Base-by-base conservation (phyloP, 2,888 invertebrate species). In the Chloromyia formosa region DNA sequence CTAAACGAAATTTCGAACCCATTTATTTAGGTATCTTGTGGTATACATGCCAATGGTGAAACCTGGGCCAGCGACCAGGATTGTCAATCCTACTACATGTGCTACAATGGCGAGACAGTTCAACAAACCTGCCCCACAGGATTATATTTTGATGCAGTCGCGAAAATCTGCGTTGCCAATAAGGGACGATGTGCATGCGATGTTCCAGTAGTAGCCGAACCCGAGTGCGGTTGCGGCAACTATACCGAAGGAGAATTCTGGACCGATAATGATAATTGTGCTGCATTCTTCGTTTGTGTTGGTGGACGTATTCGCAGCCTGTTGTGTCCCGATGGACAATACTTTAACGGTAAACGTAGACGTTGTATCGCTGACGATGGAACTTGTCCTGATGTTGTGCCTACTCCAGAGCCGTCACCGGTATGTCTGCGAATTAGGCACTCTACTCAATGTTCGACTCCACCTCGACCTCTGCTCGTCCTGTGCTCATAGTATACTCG, bases 111-210 rank as follows among this genome's bases (percentile, higher is more conserved):
- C 1, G 80, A 80, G 53, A 75, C 81, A 9, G 40, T 78, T 0
- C 79, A 80, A 12, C 82, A 83, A 35, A 81, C 83, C 1, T 84
- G 84, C 71, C 83, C 83, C 75, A 84, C 82, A 60, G 84, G 84
- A 0, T 84, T 84, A 58, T 82, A 83, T 75, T 84, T 80, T 53
- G 84, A 84, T 64, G 82, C 82, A 20, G 76, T 84, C 0, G 66
- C 83, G 0, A 81, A 82, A 20, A 81, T 83, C 18, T 84, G 84
- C 45, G 81, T 83, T 0, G 83, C 12, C 3, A 76, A 77, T 1
- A 42, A 80, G 20, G 77, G 75, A 35, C 79, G 79, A 0, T 84
- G 84, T 71, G 72, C 80, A 5, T 64, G 79, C 0, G 27, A 2
- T 35, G 27, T 4, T 4, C 3, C 27, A 35, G 35, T 40, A 4